Evolutionary conservation across 2,888 invertebrate genomes (phyloP), one percentile per base, ranked within the genome.

Genomic region (Cerastis rubricosa): DNA sequence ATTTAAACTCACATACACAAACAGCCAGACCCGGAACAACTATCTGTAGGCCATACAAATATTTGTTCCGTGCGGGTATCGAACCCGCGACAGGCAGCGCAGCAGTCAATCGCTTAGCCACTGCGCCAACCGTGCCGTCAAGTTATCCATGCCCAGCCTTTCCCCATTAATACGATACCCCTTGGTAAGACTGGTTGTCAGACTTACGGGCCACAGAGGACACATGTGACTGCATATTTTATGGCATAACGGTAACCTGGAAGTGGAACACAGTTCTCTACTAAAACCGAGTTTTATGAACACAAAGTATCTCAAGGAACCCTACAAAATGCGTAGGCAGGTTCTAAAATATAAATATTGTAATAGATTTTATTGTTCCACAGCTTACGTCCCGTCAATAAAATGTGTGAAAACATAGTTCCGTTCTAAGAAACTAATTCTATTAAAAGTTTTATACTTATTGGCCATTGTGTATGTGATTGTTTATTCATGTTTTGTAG

Each of bases 391-490:
- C 67, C 63, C 0, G 14, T 65, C 35, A 54, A 87, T 86, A 86
- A 87, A 81, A 78, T 65, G 79, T 84, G 78, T 81, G 76, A 81
- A 80, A 80, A 85, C 9, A 71, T 14, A 71, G 79, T 81, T 81
- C 64, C 43, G n/a, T 86, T 85, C 87, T 73, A 9, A 75, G 86
- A 87, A 82, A 9, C 14, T 1, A 35, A 61, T 74, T 65, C 35
- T 73, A 74, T 59, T 40, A 69, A 67, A 51, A 25, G 22, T n/a
- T 65, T 61, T 80, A 66, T 64, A 43, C 64, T 25, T 43, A 73
- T 71, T 72, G 63, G 12, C 66, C 71, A 79, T 81, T 81, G 78
- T 78, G 59, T 22, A 40, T 74, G 0, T 64, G 19, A 64, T 64
- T 79, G n/a, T 63, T n/a, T 43, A 78, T 78, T 83, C 78, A 69